Percentiles rank a stretch among this genome's conserved stretches.
Conservation (phyloP, 2,888 invertebrate species). For the Panorpa germanica region DNA sequence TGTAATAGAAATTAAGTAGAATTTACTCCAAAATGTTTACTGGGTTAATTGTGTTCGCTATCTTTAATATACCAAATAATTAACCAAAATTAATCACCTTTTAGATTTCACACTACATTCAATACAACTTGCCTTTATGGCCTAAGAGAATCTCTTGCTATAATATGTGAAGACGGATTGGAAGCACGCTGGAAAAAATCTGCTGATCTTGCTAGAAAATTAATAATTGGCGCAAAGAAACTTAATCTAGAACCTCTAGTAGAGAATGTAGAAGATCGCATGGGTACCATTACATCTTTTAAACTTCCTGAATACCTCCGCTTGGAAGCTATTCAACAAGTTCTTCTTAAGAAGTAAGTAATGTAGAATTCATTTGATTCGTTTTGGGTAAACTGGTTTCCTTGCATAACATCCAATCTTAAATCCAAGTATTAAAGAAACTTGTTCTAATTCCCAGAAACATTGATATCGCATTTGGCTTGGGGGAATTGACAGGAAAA, state of each 20-base stretch:
- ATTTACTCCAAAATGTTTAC: too few species aligned
- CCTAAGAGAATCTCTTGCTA: constrained; percentile 56
- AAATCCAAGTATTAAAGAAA: too few species aligned
- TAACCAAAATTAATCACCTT: constrained; percentile 6
- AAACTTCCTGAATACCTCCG: constrained; percentile 42
- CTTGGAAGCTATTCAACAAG: constrained; percentile 36
- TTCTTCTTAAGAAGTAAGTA: constrained; percentile 47
- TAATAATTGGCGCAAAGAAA: constrained; percentile 45
- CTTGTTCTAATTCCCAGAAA: too few species aligned
- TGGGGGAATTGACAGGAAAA: constrained; percentile 64
- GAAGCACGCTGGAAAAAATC: constrained; percentile 54
- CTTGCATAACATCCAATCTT: too few species aligned
- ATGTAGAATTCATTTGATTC: too few species aligned
- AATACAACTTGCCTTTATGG: constrained; percentile 62
- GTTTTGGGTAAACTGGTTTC: too few species aligned
- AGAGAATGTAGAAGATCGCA: constrained; percentile 38
- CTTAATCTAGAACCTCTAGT: constrained; percentile 54
- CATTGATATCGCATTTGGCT: constrained; percentile 56
- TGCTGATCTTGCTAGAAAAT: constrained; percentile 36
- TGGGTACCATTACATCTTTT: constrained; percentile 51
- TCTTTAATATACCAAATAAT: constrained; percentile 1
- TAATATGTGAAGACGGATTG: constrained; percentile 52
- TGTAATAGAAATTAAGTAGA: too few species aligned
- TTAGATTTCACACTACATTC: constrained; percentile 69
- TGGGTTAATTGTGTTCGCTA: too few species aligned